Percentiles rank a stretch among this genome's conserved stretches.
These are phyloP conservation scores for Oppia nitens DNA, from an alignment of 1,140 invertebrate genomes.

Conservation along the genomic window DNA sequence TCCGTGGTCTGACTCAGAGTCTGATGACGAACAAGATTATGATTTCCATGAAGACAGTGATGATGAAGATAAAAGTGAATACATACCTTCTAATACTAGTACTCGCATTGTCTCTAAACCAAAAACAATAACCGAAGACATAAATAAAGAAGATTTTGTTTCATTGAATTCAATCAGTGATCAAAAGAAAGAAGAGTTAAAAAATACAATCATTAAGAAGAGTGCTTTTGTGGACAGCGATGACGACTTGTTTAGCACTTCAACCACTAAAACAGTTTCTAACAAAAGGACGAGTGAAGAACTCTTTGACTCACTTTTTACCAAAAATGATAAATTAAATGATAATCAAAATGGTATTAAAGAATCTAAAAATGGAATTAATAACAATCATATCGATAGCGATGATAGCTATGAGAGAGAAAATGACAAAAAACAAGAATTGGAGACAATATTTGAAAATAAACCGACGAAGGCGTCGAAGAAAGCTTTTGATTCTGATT, in stretches of 20 bases:
- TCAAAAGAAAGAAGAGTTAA: background rate
- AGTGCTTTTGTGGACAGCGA: background rate
- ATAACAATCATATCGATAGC: background rate
- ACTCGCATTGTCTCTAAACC: background rate
- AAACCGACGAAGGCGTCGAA: background rate
- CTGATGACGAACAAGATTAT: background rate
- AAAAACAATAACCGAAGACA: background rate
- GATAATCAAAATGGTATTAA: background rate
- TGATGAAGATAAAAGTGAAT: background rate
- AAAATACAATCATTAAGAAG: background rate
- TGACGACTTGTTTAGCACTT: background rate
- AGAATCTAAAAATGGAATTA: background rate
- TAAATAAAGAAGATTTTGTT: background rate
- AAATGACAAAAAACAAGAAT: background rate
- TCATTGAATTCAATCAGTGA: background rate
- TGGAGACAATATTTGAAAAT: background rate
- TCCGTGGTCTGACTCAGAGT: background rate
- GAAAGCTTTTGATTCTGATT: background rate
- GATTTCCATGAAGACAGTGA: background rate
- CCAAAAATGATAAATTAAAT: background rate
- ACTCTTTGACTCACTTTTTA: conserved; percentile 2
- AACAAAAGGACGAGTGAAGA: conserved; percentile 9
- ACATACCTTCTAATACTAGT: background rate
- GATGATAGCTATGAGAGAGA: background rate
- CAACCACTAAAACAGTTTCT: background rate